Conservation (phyloP, 2,888 invertebrate genomes). For the Ophioninae sp. region DNA sequence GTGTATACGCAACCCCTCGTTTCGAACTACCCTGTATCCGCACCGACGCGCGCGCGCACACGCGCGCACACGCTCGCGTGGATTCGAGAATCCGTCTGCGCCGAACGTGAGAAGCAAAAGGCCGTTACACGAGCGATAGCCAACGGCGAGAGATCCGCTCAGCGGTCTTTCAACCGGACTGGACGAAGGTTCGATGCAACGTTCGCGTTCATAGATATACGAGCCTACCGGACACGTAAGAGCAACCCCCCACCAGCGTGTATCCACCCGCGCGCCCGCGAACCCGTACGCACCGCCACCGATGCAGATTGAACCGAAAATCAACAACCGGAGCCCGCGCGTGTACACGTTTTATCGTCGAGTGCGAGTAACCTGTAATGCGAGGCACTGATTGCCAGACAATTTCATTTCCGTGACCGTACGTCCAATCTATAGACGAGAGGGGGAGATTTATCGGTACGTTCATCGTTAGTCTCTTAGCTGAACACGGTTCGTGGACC, state of each 20-base stretch:
- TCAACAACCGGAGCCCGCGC: conserved; percentile 44
- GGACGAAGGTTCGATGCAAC: neutral
- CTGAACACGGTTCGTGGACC: neutral
- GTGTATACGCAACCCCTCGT: neutral
- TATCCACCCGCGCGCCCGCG: conserved; percentile 28
- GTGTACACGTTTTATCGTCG: conserved; percentile 32
- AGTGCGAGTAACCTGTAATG: conserved; percentile 22
- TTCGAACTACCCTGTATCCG: neutral
- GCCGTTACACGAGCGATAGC: neutral
- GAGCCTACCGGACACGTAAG: conserved; percentile 7
- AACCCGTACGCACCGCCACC: conserved; percentile 7
- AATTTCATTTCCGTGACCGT: conserved; percentile 26
- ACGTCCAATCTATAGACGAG: neutral
- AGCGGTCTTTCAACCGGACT: neutral
- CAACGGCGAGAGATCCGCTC: neutral
- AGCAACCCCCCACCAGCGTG: conserved; percentile 38
- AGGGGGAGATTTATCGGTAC: neutral
- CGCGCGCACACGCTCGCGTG: too few relatives aligned
- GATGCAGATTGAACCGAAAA: conserved; percentile 34
- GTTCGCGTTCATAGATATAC: neutral
- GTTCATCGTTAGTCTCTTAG: neutral
- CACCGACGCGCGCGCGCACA: too few relatives aligned
- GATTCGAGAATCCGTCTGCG: neutral
- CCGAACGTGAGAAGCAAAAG: neutral
- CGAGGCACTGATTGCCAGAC: conserved; percentile 37